phyloP scores from a whole-genome alignment of 2,797 vertebrate genomes.

The Acrossocheilus fasciatus region DNA sequence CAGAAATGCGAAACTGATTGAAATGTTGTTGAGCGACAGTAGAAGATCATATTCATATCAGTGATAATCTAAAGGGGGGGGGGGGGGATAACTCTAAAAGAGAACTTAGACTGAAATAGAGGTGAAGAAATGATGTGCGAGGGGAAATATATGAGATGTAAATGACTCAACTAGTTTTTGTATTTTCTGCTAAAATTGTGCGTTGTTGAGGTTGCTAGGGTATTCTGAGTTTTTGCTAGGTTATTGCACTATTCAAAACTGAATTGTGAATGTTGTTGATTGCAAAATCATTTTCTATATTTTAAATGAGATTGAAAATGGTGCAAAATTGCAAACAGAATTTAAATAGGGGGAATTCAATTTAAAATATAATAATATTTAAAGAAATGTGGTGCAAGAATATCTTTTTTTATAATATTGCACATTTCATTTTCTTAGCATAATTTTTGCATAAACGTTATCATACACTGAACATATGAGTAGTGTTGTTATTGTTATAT shows the following conservation, averaged over 20 bases:
- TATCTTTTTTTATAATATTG: neutral
- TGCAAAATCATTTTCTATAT: neutral
- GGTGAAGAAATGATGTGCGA: neutral
- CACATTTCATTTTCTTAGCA: neutral
- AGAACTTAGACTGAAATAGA: neutral
- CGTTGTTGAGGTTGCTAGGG: neutral
- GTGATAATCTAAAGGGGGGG: neutral
- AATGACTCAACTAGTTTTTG: neutral
- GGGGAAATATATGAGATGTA: neutral
- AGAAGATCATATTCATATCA: neutral
- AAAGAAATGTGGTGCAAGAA: neutral
- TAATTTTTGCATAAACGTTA: neutral
- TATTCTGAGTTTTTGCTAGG: neutral
- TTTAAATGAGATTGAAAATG: neutral
- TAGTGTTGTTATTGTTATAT: neutral
- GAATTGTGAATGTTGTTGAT: neutral
- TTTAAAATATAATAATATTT: neutral
- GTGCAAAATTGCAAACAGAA: neutral
- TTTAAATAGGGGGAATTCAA: neutral
- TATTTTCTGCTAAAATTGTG: neutral
- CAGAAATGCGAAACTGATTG: conserved; percentile 23
- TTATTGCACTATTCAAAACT: neutral
- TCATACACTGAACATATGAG: neutral
- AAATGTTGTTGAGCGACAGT: neutral
- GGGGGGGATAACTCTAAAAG: neutral